Base-by-base conservation (phyloP, 2,888 invertebrate species). In the Polia nebulosa region DNA sequence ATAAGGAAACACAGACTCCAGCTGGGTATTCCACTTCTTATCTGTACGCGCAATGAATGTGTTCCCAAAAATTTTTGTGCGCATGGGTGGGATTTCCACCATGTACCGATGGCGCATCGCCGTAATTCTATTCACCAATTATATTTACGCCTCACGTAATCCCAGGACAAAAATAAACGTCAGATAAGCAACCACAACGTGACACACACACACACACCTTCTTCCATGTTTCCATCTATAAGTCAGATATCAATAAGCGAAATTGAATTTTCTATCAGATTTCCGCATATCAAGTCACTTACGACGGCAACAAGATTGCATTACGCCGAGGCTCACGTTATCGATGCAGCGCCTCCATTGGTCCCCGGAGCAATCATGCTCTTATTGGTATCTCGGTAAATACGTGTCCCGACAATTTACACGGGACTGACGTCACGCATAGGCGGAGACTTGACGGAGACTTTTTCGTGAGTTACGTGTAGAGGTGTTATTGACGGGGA, bases 211-310 rank as follows among this genome's bases (percentile, higher is more conserved):
- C n/a, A n/a, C n/a, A n/a, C n/a, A n/a, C n/a, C n/a, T n/a, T n/a
- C 11, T 20, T 4, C n/a, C 22, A 53, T 22, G 17, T 5, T 20
- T n/a, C 15, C 17, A 49, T 55, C 15, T 5, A 36, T 61, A 49
- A 69, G 17, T 39, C 51, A 20, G 20, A 47, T 22, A 45, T 39
- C 76, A 51, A 62, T 76, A 76, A 76, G 59, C 29, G 47, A 76
- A 81, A 85, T 83, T 83, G 76, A 81, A 80, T 85, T 81, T 79
- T 81, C 77, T 76, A 72, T 80, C 74, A 79, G 72, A 79, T 77
- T 79, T 74, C 76, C 73, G 53, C 79, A 69, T 67, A 77, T 81
- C 75, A 76, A 72, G 71, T 70, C 64, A 70, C 41, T 62, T 57
- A 71, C 61, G 85, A 41, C 69, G 53, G 83, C 57, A 55, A 77